phyloP scores from a whole-genome alignment of 1,140 invertebrate species.

The Hirudo medicinalis region DNA sequence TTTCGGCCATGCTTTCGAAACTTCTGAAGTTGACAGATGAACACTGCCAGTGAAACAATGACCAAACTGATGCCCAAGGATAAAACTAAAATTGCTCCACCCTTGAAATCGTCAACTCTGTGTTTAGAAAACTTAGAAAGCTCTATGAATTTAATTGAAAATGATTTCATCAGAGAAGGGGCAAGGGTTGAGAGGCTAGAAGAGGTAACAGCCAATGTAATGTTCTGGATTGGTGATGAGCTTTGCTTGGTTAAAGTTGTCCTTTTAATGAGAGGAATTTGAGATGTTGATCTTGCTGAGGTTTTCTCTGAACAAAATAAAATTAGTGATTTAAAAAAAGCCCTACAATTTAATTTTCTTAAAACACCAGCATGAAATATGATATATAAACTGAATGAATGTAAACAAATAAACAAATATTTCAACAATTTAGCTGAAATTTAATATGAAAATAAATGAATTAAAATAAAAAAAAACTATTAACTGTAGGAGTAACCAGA shows the following conservation, averaged over 20 bases:
- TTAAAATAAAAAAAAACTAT: no score
- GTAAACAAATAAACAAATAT: no score
- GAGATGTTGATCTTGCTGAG: background rate
- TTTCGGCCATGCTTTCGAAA: background rate
- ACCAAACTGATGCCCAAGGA: background rate
- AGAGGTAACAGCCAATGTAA: background rate
- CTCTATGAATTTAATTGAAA: background rate
- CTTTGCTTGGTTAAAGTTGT: background rate
- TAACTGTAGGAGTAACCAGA: no score
- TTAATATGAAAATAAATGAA: no score
- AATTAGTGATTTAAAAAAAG: no score
- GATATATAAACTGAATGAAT: no score
- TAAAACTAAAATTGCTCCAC: background rate
- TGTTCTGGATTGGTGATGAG: background rate
- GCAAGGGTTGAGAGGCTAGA: background rate
- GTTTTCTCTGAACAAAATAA: no score
- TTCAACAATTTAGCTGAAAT: no score
- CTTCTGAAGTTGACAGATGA: background rate
- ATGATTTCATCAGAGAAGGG: background rate
- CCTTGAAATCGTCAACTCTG: background rate
- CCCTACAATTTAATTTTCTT: no score
- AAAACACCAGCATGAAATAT: no score
- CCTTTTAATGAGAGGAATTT: background rate
- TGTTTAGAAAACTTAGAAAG: no score
- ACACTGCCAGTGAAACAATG: background rate